phyloP scores from a whole-genome alignment of 2,113 vertebrate genomes.

The Fukomys damarensis region DNA sequence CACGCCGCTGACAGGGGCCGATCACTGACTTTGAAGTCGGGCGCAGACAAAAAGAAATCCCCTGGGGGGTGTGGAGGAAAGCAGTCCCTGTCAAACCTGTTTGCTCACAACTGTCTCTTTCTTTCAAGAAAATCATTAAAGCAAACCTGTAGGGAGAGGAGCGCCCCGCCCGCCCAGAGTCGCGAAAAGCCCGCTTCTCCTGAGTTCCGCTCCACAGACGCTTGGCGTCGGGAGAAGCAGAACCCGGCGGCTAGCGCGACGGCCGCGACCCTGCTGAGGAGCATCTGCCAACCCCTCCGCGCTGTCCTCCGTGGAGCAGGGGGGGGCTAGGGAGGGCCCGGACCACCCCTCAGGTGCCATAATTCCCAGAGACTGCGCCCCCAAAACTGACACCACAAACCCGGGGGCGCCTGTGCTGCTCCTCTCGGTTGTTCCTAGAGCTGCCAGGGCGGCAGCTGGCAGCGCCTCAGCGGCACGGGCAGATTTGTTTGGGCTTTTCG shows the following conservation, averaged over 20 bases:
- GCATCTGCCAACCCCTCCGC: not conserved
- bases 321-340: not conserved
- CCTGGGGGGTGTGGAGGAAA: slow-evolving; percentile 79
- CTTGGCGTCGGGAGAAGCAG: not conserved
- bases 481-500: not conserved
- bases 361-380: not conserved
- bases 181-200: slow-evolving; percentile 32
- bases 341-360: not conserved
- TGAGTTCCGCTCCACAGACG: not conserved
- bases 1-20: slow-evolving; percentile 89
- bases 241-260: not conserved
- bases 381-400: not conserved
- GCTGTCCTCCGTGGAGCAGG: not conserved
- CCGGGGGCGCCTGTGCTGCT: not conserved
- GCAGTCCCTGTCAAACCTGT: slow-evolving; percentile 92
- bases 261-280: not conserved
- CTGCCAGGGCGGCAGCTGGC: not conserved
- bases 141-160: slow-evolving; percentile 83
- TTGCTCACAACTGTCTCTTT: slow-evolving; percentile 90
- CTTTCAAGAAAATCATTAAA: slow-evolving; percentile 87
- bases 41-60: slow-evolving; percentile 84
- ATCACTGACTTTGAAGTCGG: slow-evolving; percentile 91
- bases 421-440: not conserved
- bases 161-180: slow-evolving; percentile 77
- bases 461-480: not conserved